Evolutionary conservation across 1,140 invertebrate genomes (phyloP).

Genomic region (Caenorhabditis elegans): DNA sequence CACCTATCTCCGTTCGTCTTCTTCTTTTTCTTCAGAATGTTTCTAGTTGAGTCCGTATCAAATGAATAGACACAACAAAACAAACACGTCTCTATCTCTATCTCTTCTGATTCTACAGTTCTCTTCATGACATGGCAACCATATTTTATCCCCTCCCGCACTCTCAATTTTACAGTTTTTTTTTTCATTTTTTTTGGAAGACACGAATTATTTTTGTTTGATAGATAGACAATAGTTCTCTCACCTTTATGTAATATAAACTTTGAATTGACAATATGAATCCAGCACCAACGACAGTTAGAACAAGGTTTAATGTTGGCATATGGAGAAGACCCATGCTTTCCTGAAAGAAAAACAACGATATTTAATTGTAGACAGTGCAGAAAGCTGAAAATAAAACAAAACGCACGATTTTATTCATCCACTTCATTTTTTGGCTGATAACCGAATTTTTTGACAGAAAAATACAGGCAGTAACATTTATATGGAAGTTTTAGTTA

Average conservation of each 20-base stretch:
- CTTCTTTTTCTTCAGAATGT: background rate
- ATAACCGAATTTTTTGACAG: too few species aligned
- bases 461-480: too few species aligned
- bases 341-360: background rate
- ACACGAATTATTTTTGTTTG: too few species aligned
- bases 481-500: too few species aligned
- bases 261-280: constrained; percentile 13
- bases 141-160: background rate
- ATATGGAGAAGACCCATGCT: background rate
- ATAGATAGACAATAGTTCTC: background rate
- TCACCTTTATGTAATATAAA: constrained; percentile 16
- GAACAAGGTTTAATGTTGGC: background rate
- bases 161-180: background rate
- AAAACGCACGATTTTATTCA: too few species aligned
- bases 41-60: background rate
- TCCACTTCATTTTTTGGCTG: too few species aligned
- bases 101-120: background rate
- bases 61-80: background rate
- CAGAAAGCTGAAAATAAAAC: too few species aligned
- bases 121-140: background rate
- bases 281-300: constrained; percentile 4
- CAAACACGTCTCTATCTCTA: background rate
- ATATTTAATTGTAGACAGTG: too few species aligned
- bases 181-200: background rate
- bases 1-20: background rate